phyloP scores from a whole-genome alignment of 37 sponge, comb jelly and placozoan genomes.

The Halisarca cf. caerulea region DNA sequence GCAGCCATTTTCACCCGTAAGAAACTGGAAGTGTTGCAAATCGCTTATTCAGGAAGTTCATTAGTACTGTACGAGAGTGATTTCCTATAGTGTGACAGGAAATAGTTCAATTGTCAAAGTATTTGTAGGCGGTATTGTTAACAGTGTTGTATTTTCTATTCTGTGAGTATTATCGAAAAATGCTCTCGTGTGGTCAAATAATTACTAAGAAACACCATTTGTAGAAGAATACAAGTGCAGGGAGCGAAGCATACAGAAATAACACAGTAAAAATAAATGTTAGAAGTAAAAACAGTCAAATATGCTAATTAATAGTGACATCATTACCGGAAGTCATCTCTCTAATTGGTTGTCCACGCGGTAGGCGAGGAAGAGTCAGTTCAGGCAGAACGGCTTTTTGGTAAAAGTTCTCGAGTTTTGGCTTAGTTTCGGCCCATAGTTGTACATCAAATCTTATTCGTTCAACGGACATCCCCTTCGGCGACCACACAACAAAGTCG shows the following conservation, averaged over 20 bases:
- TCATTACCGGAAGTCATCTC: background rate
- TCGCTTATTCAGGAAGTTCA: background rate
- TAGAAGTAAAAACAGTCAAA: too few relatives aligned
- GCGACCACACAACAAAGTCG: constrained; percentile 13
- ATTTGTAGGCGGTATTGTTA: background rate
- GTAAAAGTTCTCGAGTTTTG: background rate
- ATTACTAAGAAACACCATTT: background rate
- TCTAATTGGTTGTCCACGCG: constrained; percentile 9
- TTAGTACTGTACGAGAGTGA: background rate
- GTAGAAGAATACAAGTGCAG: background rate
- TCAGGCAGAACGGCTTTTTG: background rate
- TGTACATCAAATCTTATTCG: background rate
- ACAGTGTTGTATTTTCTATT: background rate
- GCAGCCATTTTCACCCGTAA: too few relatives aligned
- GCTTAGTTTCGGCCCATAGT: background rate
- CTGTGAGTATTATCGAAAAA: background rate
- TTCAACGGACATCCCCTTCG: constrained; percentile 10
- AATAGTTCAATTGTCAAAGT: background rate
- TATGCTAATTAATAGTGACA: background rate
- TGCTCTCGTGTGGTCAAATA: background rate
- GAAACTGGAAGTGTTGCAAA: background rate
- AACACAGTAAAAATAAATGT: background rate
- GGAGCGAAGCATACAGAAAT: background rate
- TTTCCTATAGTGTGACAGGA: background rate
- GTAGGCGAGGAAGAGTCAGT: background rate